A percentile compares a stretch with the other conserved stretches of the same genome.
phyloP scores from a whole-genome alignment of 2,888 invertebrate species.

The Plagiodera versicolora region DNA sequence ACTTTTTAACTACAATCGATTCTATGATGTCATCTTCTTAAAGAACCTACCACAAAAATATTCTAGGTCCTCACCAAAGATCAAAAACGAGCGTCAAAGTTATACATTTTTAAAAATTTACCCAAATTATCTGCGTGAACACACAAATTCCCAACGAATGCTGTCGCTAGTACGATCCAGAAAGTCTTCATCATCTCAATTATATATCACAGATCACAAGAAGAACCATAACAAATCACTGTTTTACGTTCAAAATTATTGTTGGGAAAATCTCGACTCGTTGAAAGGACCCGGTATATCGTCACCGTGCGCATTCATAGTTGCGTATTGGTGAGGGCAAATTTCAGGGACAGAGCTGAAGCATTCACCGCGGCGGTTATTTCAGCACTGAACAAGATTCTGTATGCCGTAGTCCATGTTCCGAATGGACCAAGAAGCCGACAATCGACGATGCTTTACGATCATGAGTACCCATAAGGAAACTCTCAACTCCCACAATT shows the following conservation, averaged over 20 bases:
- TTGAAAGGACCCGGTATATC: not conserved
- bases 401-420: conserved; percentile 27
- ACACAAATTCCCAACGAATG: conserved; percentile 26
- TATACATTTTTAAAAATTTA: conserved; percentile 3
- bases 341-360: conserved; percentile 14
- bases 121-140: conserved; percentile 29
- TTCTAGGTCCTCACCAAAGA: not conserved
- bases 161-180: conserved; percentile 22
- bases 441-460: conserved; percentile 15
- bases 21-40: not conserved
- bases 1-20: too few relatives aligned
- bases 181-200: conserved; percentile 26
- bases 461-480: conserved; percentile 1
- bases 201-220: conserved; percentile 26
- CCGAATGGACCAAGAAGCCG: conserved; percentile 26
- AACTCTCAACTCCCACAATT: conserved; percentile 10
- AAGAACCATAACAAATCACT: conserved; percentile 21
- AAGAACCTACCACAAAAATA: not conserved
- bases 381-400: conserved; percentile 27
- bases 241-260: not conserved
- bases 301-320: conserved; percentile 7
- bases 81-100: not conserved
- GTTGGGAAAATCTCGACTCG: conserved; percentile 4
- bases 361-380: conserved; percentile 16
- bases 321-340: conserved; percentile 14